A percentile compares a stretch with the other conserved stretches of the same genome.
These are phyloP conservation scores for Scaptomyza flava DNA, from an alignment of 2,888 invertebrate genomes.

Conservation along the genomic window DNA sequence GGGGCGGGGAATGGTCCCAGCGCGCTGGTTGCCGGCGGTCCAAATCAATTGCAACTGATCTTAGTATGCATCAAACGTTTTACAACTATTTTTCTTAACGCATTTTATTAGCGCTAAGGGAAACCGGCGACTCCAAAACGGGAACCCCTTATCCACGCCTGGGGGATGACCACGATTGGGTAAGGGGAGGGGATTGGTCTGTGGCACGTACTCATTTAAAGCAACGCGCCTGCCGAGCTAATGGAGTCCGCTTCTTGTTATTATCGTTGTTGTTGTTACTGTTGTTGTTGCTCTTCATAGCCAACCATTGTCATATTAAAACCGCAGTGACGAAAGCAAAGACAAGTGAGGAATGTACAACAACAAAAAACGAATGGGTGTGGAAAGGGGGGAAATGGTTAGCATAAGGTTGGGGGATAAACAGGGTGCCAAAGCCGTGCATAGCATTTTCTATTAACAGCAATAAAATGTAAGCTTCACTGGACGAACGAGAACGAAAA, in stretches of 20 bases:
- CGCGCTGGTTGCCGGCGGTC: not conserved
- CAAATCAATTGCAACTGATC: slow-evolving; percentile 78
- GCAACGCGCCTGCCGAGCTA: slow-evolving; percentile 72
- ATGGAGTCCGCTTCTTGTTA: slow-evolving; percentile 53
- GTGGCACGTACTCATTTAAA: slow-evolving; percentile 73
- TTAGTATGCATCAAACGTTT: slow-evolving; percentile 81
- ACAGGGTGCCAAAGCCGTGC: slow-evolving; percentile 56
- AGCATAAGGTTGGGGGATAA: not conserved
- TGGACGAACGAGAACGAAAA: not conserved
- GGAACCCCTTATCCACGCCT: slow-evolving; percentile 5
- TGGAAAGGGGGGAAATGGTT: not conserved
- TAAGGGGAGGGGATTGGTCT: slow-evolving; percentile 6
- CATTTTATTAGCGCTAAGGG: slow-evolving; percentile 75
- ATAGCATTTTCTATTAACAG: slow-evolving; percentile 75
- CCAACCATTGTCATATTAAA: slow-evolving; percentile 70
- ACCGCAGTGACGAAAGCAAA: slow-evolving; percentile 69
- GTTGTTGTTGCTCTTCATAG: slow-evolving; percentile 26
- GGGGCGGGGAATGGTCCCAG: not conserved
- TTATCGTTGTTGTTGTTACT: too few relatives aligned
- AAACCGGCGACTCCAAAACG: slow-evolving; percentile 39
- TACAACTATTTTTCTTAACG: slow-evolving; percentile 81
- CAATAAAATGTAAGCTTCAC: slow-evolving; percentile 58
- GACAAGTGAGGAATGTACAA: slow-evolving; percentile 2
- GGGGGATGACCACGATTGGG: slow-evolving; percentile 43
- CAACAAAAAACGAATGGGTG: not conserved